Percentiles rank a stretch among this genome's conserved stretches.
phyloP scores from a whole-genome alignment of 2,888 invertebrate genomes.

The Apotomis betuletana region DNA sequence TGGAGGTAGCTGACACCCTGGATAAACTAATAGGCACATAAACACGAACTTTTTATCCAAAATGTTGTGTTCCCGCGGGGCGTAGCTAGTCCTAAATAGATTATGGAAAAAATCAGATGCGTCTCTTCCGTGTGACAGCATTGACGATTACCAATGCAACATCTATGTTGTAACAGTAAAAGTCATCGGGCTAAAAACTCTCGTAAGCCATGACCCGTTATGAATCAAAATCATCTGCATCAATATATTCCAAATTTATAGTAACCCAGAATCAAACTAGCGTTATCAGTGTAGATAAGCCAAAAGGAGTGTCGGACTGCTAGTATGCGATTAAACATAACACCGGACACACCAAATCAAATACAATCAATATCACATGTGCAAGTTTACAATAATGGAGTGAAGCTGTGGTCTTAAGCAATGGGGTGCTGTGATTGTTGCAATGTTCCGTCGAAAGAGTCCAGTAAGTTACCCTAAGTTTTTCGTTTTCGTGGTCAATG shows the following conservation, averaged over 20 bases:
- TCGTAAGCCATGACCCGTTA: constrained; percentile 29
- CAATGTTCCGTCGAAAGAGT: constrained; percentile 65
- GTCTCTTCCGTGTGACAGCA: background rate
- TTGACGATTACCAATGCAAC: background rate
- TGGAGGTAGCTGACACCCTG: too few species aligned
- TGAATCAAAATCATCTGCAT: constrained; percentile 6
- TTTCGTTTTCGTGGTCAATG: background rate
- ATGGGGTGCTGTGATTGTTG: constrained; percentile 75
- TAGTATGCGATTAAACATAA: constrained; percentile 27
- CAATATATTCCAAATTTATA: background rate
- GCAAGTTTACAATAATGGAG: constrained; percentile 12
- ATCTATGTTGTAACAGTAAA: background rate
- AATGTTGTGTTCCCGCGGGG: too few species aligned
- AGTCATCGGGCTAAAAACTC: constrained; percentile 21
- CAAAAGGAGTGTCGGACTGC: constrained; percentile 6
- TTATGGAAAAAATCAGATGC: too few species aligned
- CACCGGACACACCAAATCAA: constrained; percentile 7
- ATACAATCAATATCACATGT: background rate
- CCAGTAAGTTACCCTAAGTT: constrained; percentile 62
- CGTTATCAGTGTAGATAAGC: constrained; percentile 37
- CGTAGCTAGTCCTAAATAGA: too few species aligned
- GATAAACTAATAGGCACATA: too few species aligned
- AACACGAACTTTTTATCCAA: too few species aligned
- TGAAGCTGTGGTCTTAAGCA: constrained; percentile 7
- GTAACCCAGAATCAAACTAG: constrained; percentile 5